These are phyloP conservation scores for Nephotettix cincticeps DNA, from an alignment of 1,140 invertebrate genomes.

Conservation along the genomic window DNA sequence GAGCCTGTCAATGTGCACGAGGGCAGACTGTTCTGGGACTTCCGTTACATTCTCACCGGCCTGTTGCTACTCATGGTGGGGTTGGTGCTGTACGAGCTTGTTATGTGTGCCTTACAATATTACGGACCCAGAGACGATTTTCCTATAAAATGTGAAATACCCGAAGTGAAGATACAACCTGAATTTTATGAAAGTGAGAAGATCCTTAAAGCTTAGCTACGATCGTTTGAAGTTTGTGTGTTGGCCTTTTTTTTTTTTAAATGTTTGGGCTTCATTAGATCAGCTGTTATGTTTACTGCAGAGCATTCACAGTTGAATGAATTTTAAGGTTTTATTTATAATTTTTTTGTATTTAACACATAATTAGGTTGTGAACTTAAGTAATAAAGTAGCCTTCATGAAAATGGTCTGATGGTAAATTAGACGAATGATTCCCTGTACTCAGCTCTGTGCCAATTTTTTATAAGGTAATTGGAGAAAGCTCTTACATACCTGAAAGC, in stretches of 20 bases:
- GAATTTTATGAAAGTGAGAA: not conserved
- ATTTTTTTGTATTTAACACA: no score
- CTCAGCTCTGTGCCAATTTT: no score
- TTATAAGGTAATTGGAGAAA: no score
- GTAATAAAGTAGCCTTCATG: no score
- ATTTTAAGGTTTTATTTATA: no score
- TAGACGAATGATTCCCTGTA: no score
- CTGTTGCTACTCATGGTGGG: slow-evolving; percentile 15
- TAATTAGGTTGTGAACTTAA: no score
- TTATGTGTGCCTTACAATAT: not conserved
- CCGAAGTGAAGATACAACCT: not conserved
- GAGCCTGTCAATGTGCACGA: slow-evolving; percentile 19
- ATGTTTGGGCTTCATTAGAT: not conserved
- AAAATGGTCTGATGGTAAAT: no score
- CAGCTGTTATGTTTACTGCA: not conserved
- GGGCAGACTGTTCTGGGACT: slow-evolving; percentile 15
- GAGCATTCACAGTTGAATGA: no score
- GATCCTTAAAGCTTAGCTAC: not conserved
- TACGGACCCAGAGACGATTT: not conserved
- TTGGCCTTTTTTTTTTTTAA: not conserved
- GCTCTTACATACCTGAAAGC: no score
- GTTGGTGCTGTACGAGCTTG: slow-evolving; percentile 2
- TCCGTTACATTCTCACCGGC: slow-evolving; percentile 15
- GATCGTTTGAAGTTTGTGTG: not conserved
- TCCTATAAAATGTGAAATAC: not conserved